Conservation (phyloP, 2,888 invertebrate species). For the Julus scandinavius region DNA sequence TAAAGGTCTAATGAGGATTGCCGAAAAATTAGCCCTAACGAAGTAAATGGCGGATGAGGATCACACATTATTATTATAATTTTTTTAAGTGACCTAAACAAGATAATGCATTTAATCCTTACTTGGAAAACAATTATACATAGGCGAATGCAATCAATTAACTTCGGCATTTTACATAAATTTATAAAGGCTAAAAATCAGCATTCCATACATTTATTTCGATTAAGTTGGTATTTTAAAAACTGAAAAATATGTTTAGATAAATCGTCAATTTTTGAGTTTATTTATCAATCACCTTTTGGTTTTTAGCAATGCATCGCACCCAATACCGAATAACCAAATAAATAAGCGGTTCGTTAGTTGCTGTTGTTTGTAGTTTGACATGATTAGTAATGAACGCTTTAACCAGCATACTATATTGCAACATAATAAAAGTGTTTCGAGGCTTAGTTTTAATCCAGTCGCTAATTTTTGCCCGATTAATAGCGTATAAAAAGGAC, state of each 20-base stretch:
- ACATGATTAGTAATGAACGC: background rate
- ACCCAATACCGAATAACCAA: too few relatives aligned
- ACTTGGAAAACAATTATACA: too few relatives aligned
- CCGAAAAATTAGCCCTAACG: background rate
- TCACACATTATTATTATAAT: background rate
- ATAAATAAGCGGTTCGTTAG: background rate
- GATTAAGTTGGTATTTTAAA: too few relatives aligned
- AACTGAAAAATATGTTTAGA: too few relatives aligned
- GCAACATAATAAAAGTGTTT: background rate
- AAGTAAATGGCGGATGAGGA: background rate
- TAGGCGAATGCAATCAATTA: too few relatives aligned
- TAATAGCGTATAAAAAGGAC: background rate
- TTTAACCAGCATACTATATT: background rate
- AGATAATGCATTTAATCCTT: too few relatives aligned
- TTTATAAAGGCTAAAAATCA: too few relatives aligned
- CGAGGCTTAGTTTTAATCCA: background rate
- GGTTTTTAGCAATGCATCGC: too few relatives aligned
- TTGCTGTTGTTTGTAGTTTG: background rate
- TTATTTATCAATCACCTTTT: too few relatives aligned
- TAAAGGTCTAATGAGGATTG: constrained; percentile 13
- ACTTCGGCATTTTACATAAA: too few relatives aligned
- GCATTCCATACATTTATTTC: too few relatives aligned
- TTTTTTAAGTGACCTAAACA: background rate
- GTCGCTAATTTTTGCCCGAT: constrained; percentile 25
- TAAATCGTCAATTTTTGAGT: too few relatives aligned